phyloP scores from a whole-genome alignment of 2,797 vertebrate genomes.

The Melanogrammus aeglefinus region DNA sequence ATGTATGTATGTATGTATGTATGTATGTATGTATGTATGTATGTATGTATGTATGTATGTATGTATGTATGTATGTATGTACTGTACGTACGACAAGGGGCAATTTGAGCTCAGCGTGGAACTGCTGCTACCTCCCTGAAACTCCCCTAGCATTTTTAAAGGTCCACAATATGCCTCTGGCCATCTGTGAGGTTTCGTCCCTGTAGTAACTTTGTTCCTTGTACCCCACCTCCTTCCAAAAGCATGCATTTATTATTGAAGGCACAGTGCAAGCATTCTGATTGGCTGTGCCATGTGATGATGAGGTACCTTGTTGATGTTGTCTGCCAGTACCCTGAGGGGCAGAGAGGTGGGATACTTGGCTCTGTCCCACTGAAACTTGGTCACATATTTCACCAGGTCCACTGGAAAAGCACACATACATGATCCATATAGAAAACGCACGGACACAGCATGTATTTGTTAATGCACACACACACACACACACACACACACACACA shows the following conservation, averaged over 20 bases:
- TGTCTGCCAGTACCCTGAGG: slow-evolving; percentile 81
- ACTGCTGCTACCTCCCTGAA: too few relatives aligned
- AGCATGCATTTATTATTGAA: not conserved
- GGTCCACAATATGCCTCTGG: not conserved
- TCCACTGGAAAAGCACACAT: slow-evolving; percentile 73
- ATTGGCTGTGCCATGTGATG: not conserved
- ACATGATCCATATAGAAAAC: slow-evolving; percentile 20
- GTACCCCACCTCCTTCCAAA: not conserved
- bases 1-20: too few relatives aligned
- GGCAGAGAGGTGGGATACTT: slow-evolving; percentile 88
- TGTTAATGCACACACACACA: slow-evolving; percentile 6
- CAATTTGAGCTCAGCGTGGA: not conserved
- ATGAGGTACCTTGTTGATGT: slow-evolving; percentile 83
- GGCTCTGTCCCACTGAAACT: slow-evolving; percentile 96
- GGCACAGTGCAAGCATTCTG: not conserved
- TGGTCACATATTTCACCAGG: slow-evolving; percentile 82
- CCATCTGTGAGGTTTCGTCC: not conserved
- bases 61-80: too few relatives aligned
- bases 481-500: slow-evolving; percentile 9
- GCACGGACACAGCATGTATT: slow-evolving; percentile 5
- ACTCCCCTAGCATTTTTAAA: too few relatives aligned
- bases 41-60: too few relatives aligned
- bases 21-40: too few relatives aligned
- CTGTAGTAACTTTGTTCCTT: not conserved
- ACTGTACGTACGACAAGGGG: too few relatives aligned